A percentile compares a stretch with the other conserved stretches of the same genome.
phyloP scores from a whole-genome alignment of 2,888 invertebrate species.

The Podotricha telesiphe region DNA sequence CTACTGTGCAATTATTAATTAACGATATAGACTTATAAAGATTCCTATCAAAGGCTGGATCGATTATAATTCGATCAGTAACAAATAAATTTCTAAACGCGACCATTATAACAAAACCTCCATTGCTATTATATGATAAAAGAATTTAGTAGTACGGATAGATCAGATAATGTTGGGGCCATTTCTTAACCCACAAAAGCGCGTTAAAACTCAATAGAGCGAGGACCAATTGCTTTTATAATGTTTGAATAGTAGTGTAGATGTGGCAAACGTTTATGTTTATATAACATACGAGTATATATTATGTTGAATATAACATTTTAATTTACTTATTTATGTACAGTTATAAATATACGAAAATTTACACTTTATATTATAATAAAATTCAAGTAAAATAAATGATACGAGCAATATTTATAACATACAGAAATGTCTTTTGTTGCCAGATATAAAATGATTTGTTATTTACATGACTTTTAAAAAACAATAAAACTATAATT shows the following conservation, averaged over 20 bases:
- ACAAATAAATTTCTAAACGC: constrained; percentile 69
- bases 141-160: constrained; percentile 37
- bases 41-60: constrained; percentile 65
- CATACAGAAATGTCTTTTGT: too few species aligned
- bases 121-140: constrained; percentile 48
- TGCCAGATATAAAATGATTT: too few species aligned
- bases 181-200: constrained; percentile 76
- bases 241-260: constrained; percentile 45
- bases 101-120: constrained; percentile 41
- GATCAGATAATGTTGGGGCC: constrained; percentile 60
- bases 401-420: too few species aligned
- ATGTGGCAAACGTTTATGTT: constrained; percentile 25
- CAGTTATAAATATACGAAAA: too few species aligned
- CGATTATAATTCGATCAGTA: constrained; percentile 76
- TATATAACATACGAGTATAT: background rate
- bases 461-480: too few species aligned
- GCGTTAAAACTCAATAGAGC: constrained; percentile 76
- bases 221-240: constrained; percentile 58
- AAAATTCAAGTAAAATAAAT: too few species aligned
- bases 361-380: too few species aligned
- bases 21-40: constrained; percentile 50
- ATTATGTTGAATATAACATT: too few species aligned
- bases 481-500: too few species aligned
- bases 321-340: too few species aligned
- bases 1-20: constrained; percentile 42